These are phyloP conservation scores for Temnothorax nylanderi DNA, from an alignment of 1,140 invertebrate genomes.

Conservation along the genomic window DNA sequence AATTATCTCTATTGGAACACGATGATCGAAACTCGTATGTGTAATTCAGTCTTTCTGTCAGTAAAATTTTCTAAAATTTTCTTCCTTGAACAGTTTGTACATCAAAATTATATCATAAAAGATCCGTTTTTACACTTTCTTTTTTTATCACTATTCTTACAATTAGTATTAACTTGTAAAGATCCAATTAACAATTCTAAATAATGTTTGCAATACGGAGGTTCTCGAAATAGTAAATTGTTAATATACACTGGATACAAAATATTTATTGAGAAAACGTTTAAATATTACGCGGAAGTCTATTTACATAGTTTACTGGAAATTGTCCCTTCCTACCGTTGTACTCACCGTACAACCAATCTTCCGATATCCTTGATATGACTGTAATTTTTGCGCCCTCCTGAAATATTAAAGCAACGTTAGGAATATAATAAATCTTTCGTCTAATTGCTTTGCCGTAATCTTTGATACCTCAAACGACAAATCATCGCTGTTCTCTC, in stretches of 20 bases:
- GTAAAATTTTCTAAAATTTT: slow-evolving; percentile 58
- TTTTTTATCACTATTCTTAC: neutral
- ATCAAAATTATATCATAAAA: slow-evolving; percentile 20
- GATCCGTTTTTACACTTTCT: neutral
- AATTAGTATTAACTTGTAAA: slow-evolving; percentile 1
- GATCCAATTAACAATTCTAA: slow-evolving; percentile 13
- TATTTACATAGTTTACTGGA: slow-evolving; percentile 92
- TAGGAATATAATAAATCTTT: slow-evolving; percentile 9
- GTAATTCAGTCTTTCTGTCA: slow-evolving; percentile 62
- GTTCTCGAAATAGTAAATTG: slow-evolving; percentile 3
- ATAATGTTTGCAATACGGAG: slow-evolving; percentile 58
- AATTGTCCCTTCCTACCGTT: slow-evolving; percentile 91
- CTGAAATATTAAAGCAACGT: slow-evolving; percentile 75
- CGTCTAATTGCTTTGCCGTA: neutral
- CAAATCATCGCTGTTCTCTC: slow-evolving; percentile 88
- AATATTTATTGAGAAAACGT: slow-evolving; percentile 5
- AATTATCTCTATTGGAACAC: slow-evolving; percentile 33
- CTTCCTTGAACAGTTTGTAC: slow-evolving; percentile 1
- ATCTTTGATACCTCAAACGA: slow-evolving; percentile 84
- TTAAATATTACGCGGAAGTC: slow-evolving; percentile 82
- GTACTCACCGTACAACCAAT: slow-evolving; percentile 93
- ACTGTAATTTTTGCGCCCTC: slow-evolving; percentile 91
- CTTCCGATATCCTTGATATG: slow-evolving; percentile 90
- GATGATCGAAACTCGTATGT: slow-evolving; percentile 36
- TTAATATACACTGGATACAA: slow-evolving; percentile 43